Evolutionary conservation across 2,888 invertebrate species (phyloP).

Genomic region (Sclerodermus sp.): DNA sequence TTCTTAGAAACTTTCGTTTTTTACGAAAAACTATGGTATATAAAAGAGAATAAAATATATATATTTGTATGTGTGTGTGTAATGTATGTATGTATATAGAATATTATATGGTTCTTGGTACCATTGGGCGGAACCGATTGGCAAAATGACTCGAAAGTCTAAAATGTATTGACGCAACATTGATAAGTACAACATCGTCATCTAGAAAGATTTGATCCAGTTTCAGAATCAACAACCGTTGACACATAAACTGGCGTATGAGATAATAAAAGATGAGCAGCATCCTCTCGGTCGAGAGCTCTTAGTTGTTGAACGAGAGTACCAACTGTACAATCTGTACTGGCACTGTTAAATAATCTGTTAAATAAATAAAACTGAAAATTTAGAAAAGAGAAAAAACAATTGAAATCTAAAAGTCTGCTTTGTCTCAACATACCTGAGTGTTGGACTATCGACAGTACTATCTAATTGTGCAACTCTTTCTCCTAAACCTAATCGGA

Average conservation of each 20-base stretch:
- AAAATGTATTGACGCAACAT: constrained; percentile 46
- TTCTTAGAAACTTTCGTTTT: not conserved
- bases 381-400: no score
- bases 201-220: constrained; percentile 55
- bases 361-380: constrained; percentile 4
- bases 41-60: not conserved
- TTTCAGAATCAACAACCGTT: constrained; percentile 48
- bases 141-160: constrained; percentile 24
- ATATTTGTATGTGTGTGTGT: no score
- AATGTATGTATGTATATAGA: no score
- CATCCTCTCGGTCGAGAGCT: constrained; percentile 52
- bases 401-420: no score
- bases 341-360: constrained; percentile 50
- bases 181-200: constrained; percentile 50
- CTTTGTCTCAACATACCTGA: constrained; percentile 34
- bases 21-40: not conserved
- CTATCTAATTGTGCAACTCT: constrained; percentile 54
- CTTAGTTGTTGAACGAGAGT: constrained; percentile 47
- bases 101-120: no score
- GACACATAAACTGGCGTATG: constrained; percentile 50
- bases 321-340: constrained; percentile 48
- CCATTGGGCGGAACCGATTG: constrained; percentile 30
- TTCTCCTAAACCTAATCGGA: constrained; percentile 68
- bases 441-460: constrained; percentile 50
- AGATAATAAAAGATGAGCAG: constrained; percentile 48